Evolutionary conservation across 2,797 vertebrate species (phyloP).

Genomic region (Muscicapa comitata): DNA sequence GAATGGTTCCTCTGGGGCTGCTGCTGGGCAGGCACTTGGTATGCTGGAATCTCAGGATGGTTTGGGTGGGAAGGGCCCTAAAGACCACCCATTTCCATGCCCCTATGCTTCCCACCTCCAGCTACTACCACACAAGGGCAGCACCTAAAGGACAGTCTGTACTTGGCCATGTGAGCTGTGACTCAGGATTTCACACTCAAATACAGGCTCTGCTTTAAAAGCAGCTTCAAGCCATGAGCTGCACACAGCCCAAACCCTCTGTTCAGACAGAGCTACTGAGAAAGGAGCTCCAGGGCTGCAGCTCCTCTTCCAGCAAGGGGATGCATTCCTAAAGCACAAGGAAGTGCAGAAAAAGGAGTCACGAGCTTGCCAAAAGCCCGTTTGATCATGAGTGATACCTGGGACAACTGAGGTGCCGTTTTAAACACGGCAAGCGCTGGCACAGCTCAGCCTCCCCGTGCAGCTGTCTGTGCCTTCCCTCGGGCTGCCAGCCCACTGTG

Average conservation of each 20-base stretch:
- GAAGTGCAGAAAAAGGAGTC: background rate
- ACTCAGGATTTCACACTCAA: background rate
- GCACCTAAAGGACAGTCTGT: background rate
- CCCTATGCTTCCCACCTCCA: background rate
- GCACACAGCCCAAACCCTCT: background rate
- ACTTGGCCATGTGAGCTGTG: background rate
- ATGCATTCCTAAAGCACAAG: background rate
- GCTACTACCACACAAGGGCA: background rate
- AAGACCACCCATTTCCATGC: accelerated
- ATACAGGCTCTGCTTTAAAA: background rate
- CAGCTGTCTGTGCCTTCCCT: background rate
- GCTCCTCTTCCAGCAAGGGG: background rate
- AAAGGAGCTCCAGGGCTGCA: background rate
- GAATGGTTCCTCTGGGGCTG: background rate
- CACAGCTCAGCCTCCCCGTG: too few relatives aligned
- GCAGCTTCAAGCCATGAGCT: background rate
- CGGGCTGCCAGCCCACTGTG: accelerated
- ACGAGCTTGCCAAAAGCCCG: accelerated
- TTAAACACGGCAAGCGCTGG: accelerated
- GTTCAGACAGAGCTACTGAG: background rate
- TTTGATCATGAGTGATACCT: accelerated
- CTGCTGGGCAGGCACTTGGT: background rate
- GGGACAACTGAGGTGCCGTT: background rate
- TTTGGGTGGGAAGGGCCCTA: background rate
- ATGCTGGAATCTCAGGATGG: background rate